Percentiles rank a stretch among this genome's conserved stretches.
These are phyloP conservation scores for Oxystoma pomonae DNA, from an alignment of 2,888 invertebrate species.

Conservation along the genomic window DNA sequence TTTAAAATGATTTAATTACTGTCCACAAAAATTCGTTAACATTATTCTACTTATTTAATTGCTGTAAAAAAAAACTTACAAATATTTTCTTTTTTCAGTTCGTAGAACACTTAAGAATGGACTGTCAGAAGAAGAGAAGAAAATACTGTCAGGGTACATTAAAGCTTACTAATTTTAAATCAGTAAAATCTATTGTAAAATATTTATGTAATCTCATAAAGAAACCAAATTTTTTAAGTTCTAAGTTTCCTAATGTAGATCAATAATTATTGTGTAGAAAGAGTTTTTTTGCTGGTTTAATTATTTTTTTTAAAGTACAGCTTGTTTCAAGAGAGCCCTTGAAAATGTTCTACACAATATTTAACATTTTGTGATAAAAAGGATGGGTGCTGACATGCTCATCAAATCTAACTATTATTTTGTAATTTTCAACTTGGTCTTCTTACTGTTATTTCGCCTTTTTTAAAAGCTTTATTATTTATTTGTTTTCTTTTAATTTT, in stretches of 20 bases:
- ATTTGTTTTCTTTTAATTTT: not conserved
- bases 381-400: not conserved
- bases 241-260: too few species aligned
- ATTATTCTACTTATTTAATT: too few species aligned
- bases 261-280: too few species aligned
- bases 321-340: too few species aligned
- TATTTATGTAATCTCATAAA: not conserved
- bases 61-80: too few species aligned
- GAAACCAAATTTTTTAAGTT: not conserved
- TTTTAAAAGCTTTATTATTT: too few species aligned
- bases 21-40: too few species aligned
- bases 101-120: slow-evolving; percentile 78
- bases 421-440: not conserved
- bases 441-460: too few species aligned
- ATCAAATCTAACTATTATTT: not conserved
- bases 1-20: too few species aligned
- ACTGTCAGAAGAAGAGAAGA: slow-evolving; percentile 75
- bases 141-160: slow-evolving; percentile 69
- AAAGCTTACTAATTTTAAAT: slow-evolving; percentile 59
- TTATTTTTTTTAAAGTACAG: too few species aligned
- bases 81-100: slow-evolving; percentile 57
- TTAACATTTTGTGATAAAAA: not conserved
- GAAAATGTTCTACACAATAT: not conserved
- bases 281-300: too few species aligned
- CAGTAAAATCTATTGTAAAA: not conserved